Percentiles rank a stretch among this genome's conserved stretches.
phyloP scores from a whole-genome alignment of 2,113 vertebrate genomes.

The Nothocercus nigrocapillus region DNA sequence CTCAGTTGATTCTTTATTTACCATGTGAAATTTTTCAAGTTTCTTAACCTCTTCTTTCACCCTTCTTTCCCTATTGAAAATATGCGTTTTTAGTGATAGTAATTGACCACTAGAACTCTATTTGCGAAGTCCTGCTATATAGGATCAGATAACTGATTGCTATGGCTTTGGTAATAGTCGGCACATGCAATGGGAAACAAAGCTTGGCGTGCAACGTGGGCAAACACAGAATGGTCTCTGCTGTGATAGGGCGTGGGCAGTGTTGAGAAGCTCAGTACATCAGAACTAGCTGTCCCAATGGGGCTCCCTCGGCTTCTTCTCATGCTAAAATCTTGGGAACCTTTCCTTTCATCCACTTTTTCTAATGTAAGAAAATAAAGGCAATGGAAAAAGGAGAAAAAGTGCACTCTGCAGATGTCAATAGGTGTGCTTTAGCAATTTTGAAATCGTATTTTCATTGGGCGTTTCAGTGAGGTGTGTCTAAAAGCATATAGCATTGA shows the following conservation, averaged over 20 bases:
- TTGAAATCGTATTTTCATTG: background rate
- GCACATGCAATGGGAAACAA: background rate
- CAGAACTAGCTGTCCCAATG: background rate
- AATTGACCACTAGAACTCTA: background rate
- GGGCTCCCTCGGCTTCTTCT: background rate
- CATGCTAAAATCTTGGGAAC: background rate
- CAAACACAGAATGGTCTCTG: background rate
- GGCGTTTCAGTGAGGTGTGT: background rate
- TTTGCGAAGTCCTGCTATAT: background rate
- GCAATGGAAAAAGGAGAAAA: background rate
- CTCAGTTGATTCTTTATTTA: background rate
- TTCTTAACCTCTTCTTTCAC: background rate
- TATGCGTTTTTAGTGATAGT: background rate
- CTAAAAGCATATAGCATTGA: background rate
- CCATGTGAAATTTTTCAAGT: background rate
- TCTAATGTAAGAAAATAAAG: background rate
- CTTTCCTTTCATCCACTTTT: background rate
- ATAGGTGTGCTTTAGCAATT: background rate
- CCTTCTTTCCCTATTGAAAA: background rate
- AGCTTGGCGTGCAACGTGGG: background rate
- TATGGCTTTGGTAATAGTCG: background rate
- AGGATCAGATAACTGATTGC: background rate
- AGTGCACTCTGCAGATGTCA: background rate
- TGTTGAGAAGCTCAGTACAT: background rate
- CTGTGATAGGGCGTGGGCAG: background rate